Base-by-base conservation (phyloP, 2,113 vertebrate genomes). In the Carassius gibelio region DNA sequence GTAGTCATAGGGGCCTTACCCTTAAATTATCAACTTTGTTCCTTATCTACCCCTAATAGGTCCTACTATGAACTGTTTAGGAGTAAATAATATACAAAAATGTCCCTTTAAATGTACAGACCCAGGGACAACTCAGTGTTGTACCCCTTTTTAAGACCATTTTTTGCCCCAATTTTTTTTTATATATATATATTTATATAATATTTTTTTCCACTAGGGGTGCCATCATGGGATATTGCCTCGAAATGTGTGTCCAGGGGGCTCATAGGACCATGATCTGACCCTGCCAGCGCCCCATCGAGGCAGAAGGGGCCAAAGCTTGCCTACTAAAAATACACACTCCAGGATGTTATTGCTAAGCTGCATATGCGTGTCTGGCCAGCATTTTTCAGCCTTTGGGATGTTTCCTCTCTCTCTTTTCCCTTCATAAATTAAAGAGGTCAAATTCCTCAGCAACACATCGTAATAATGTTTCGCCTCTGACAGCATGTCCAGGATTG, bases 271-370 rank as follows among this genome's bases (percentile, higher is more conserved):
- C 86, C 30, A 61, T 19, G 83, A 88, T 90, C 83, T 85, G 71
- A 30, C 68, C 84, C 75, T 75, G 86, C 85, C 76, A 88, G 57
- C 36, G 88, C 88, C 89, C 81, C 85, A 88, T 90, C 69, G 59
- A 86, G 82, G 86, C 85, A 85, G 75, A 79, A 72, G 84, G 82
- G 82, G 86, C 76, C 85, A 81, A 85, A 76, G 87, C 87, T 89
- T 84, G 68, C 85, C 52, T 64, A 89, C 90, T 93, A 91, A 91
- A 92, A 92, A 93, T 89, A 92, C 88, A 89, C 83, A 69, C 50
- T 90, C 42, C 93, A 91, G 93, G 90, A 94, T 93, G 91, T 91
- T 93, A 88, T 93, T 93, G 61, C 79, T 91, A 89, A 57, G 77
- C 84, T 88, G 90, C 81, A 81, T 86, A 91, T 88, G 90, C 88